Conservation (phyloP, 2,113 vertebrate genomes). For the Willisornis vidua region DNA sequence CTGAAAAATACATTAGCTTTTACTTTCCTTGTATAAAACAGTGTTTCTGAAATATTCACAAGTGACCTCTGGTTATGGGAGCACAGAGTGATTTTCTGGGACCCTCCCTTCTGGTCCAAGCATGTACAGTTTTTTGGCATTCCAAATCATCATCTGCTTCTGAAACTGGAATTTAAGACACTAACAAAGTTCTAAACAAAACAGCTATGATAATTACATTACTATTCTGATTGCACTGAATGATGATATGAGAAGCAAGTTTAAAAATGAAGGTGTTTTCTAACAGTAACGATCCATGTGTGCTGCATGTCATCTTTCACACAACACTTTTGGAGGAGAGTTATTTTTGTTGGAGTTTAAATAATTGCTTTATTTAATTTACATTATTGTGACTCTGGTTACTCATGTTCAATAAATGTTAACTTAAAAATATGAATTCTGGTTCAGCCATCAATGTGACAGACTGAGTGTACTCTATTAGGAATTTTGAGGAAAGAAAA, state of each 20-base stretch:
- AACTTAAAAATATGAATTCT: background rate
- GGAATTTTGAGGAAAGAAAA: background rate
- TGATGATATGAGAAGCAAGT: fast-evolving
- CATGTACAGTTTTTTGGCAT: background rate
- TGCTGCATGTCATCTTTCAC: background rate
- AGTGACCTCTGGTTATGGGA: background rate
- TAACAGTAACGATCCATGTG: background rate
- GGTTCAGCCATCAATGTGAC: background rate
- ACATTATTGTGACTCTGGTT: fast-evolving
- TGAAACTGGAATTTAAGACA: background rate
- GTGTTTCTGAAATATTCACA: background rate
- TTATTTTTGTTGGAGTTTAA: background rate
- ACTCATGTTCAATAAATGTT: background rate
- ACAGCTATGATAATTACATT: background rate
- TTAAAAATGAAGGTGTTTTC: background rate
- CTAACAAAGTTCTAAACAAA: background rate
- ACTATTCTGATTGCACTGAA: background rate
- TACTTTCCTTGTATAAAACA: background rate
- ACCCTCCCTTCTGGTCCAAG: background rate
- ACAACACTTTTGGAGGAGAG: background rate
- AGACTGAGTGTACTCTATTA: background rate
- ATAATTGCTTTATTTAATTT: background rate
- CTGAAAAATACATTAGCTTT: background rate
- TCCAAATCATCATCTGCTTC: background rate
- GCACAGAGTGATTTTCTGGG: background rate